Evolutionary conservation across 92 coral and sea anemone species (phyloP).

Genomic region (Micromussa lordhowensis): DNA sequence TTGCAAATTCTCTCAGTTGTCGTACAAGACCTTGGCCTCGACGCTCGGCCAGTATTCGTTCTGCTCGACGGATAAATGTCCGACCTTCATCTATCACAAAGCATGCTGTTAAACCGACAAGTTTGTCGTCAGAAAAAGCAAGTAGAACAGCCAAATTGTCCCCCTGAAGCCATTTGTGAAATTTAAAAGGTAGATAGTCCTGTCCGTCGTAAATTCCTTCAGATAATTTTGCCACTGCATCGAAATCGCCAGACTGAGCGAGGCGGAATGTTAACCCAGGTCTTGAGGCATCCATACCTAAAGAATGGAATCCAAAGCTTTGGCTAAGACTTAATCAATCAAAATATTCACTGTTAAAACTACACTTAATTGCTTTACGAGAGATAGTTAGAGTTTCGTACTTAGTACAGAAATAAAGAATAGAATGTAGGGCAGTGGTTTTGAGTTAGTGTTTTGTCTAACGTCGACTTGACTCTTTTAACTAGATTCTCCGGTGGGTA

Average conservation of each 20-base stretch:
- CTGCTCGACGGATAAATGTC: constrained; percentile 76
- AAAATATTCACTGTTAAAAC: no score
- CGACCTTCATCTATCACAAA: constrained; percentile 78
- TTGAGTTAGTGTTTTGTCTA: no score
- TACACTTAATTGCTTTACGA: no score
- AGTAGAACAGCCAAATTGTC: constrained; percentile 25
- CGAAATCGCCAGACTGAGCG: constrained; percentile 23
- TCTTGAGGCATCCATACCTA: no score
- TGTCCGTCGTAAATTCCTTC: constrained; percentile 20
- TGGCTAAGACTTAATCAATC: no score
- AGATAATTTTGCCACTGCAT: constrained; percentile 29
- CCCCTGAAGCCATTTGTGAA: constrained; percentile 28
- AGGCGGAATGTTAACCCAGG: constrained; percentile 26
- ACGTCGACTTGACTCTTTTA: no score
- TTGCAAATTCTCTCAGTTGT: constrained; percentile 60
- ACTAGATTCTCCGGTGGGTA: no score
- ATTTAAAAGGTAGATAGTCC: constrained; percentile 41
- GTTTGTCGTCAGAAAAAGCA: constrained; percentile 35
- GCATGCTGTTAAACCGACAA: constrained; percentile 75
- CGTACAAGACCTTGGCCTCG: constrained; percentile 89
- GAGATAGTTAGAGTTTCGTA: no score
- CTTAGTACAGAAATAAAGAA: no score
- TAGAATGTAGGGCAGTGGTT: no score
- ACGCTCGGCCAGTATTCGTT: constrained; percentile 64
- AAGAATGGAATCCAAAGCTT: no score